Base-by-base conservation (phyloP, 2,888 invertebrate genomes). In the Elegia similella region DNA sequence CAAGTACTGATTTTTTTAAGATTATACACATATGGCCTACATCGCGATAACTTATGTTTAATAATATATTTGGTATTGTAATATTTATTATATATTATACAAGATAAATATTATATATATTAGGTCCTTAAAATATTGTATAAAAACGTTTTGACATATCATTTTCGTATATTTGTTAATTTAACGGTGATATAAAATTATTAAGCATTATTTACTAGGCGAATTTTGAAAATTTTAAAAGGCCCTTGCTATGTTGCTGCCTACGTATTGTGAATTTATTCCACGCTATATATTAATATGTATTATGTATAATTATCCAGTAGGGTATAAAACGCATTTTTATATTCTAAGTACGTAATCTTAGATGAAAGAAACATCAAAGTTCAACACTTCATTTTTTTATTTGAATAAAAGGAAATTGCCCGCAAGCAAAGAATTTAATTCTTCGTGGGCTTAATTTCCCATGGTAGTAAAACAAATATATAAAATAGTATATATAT, bases 131-230 rank as follows among this genome's bases (percentile, higher is more conserved):
- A 58, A 57, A 59, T 61, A 59, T 42, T 60, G 52, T 59, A 59
- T 59, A 52, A 58, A n/a, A 55, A 55, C 44, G 77, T 80, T 72
- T 76, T 76, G 63, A 87, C 86, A 86, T 87, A 87, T 87, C 86
- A 87, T 84, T 84, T 84, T 80, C 70, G 65, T 74, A 75, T 71
- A 74, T 72, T 74, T 69, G 75, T 78, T 78, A 66, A 71, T 80
- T 81, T 78, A 65, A 73, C 73, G 70, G 72, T 70, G 66, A 72
- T 74, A 75, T 67, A 66, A 68, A 60, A 66, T 65, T 62, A 68
- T 62, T 63, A 65, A 62, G 63, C 55, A 58, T 61, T 61, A 59
- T 52, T 61, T 59, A 60, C 55, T 59, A 47, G 57, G 58, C 56
- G 47, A 62, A 60, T 61, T 62, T 55, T 55, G 44, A 32, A 55